Evolutionary conservation across 2,888 invertebrate genomes (phyloP), one percentile per base, ranked within the genome.

Genomic region (Andrena marginata): DNA sequence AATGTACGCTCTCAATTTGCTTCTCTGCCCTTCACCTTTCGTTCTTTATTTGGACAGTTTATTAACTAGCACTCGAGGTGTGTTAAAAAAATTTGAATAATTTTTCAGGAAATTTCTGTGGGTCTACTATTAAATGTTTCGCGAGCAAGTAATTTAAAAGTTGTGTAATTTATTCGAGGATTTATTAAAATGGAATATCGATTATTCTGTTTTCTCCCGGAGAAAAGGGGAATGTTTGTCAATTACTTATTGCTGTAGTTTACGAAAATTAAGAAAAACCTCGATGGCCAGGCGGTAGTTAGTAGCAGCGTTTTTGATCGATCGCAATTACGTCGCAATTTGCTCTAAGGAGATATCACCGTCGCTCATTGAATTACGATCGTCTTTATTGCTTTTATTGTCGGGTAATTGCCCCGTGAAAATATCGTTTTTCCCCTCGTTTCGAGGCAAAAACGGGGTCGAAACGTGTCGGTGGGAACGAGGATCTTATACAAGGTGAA

Each of bases 261-360:
- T 35, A 20, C 51, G 26, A 48, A 65, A 71, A 54, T 5, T 35
- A 70, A 29, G 31, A 48, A 65, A 42, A 64, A 42, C 4, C 54
- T 10, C 23, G 64, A 26, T 5, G 48, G 23, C 10, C 59, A 2
- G 74, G 13, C n/a, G 31, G 64, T 42, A 76, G 73, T 80, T 80
- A 80, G 54, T 71, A 76, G 29, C 54, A 31, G 49, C 35, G 51
- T 63, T 31, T 51, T 72, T 80, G 85, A 86, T 82, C 80, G 81
- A 74, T 70, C 67, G 79, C 74, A 80, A 87, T 81, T 85, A 20
- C 29, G 77, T 42, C 64, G 59, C 68, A 71, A 59, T 33, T 73
- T 69, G 54, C 35, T 54, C n/a, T 56, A 42, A 68, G 68, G 64
- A 67, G 65, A 78, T 67, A 56, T 56, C 23, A 26, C 72, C 69